Base-by-base conservation (phyloP, 2,888 invertebrate genomes). In the Abrostola tripartita region DNA sequence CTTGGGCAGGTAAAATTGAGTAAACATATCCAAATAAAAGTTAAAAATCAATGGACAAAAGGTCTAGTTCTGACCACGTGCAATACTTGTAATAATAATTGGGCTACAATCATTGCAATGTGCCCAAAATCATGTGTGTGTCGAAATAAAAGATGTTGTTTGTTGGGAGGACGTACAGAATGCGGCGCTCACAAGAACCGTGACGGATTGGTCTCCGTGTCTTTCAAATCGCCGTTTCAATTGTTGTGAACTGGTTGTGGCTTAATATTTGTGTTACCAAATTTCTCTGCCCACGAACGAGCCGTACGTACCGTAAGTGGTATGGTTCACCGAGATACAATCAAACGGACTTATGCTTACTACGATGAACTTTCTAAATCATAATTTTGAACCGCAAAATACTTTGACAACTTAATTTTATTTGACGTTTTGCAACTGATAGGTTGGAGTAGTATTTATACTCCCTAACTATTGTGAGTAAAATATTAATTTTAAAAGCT, bases 281-380 rank as follows among this genome's bases (percentile, higher is more conserved):
- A 90, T 90, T 89, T 90, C 89, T 88, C 90, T 89, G 86, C 88
- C 90, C 88, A 90, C 90, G 85, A 85, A 82, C 77, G 73, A 75
- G 81, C 81, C 77, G 85, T 86, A 85, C 85, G 87, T 88, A 86
- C 86, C 88, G 86, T 89, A 89, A 88, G 90, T 87, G 84, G 88
- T 88, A 87, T 88, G 85, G 84, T 83, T 84, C 85, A 84, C 83
- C 80, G 85, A 88, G 89, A 90, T 90, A 90, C 86, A 86, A 90
- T 90, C 90, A 88, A 88, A 88, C 84, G 85, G 84, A 88, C 84
- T 86, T 84, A 81, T 81, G 81, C 81, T 81, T 85, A 83, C 81
- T 80, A 84, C 83, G 85, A 81, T 85, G 81, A 87, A 92, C 92
- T 92, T 92, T 92, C 92, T 92, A 92, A 91, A 89, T 77, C 81